These are phyloP conservation scores for Geotrupes spiniger DNA, from an alignment of 2,888 invertebrate genomes.

Conservation along the genomic window DNA sequence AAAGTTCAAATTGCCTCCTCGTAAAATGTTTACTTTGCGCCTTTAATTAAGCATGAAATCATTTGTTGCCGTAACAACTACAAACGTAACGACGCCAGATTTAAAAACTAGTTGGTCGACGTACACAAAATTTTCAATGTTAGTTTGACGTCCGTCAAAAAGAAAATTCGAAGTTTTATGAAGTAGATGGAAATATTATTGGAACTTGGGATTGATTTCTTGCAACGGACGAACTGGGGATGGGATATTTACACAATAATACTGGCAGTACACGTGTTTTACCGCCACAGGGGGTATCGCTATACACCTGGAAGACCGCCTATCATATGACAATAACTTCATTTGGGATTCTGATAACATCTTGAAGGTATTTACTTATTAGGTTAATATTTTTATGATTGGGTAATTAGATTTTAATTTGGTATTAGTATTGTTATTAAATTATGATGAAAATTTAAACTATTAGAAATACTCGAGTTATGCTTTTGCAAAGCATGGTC, in stretches of 20 bases:
- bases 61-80: too few relatives aligned
- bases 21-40: too few relatives aligned
- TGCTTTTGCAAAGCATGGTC: too few relatives aligned
- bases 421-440: too few relatives aligned
- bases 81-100: too few relatives aligned
- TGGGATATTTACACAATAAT: slow-evolving; percentile 39
- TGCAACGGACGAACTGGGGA: slow-evolving; percentile 38
- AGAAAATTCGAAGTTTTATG: not conserved
- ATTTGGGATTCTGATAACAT: slow-evolving; percentile 2
- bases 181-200: slow-evolving; percentile 41
- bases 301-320: slow-evolving; percentile 21
- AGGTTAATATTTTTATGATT: too few relatives aligned
- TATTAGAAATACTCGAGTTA: too few relatives aligned
- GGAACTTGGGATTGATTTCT: slow-evolving; percentile 41
- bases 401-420: too few relatives aligned
- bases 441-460: too few relatives aligned
- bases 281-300: slow-evolving; percentile 31
- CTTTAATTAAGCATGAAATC: too few relatives aligned
- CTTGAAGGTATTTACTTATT: too few relatives aligned
- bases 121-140: slow-evolving; percentile 14
- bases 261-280: slow-evolving; percentile 33
- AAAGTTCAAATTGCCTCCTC: too few relatives aligned
- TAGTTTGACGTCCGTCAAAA: slow-evolving; percentile 1
- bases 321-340: slow-evolving; percentile 18
- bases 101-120: not conserved